Evolutionary conservation across 2,113 vertebrate species (phyloP).

Genomic region (Microtus pennsylvanicus): DNA sequence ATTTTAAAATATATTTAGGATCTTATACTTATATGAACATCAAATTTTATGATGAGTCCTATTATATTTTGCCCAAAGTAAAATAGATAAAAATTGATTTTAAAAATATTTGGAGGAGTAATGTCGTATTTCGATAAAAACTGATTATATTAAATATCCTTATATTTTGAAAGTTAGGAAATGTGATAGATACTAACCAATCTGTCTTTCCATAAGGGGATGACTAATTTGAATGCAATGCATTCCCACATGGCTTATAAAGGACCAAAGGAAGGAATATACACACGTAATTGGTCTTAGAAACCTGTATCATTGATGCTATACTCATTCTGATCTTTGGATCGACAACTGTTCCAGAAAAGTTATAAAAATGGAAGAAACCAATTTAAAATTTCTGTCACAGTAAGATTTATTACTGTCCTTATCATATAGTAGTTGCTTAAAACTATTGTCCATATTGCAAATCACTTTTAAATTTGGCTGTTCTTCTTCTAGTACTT

Average conservation of each 20-base stretch:
- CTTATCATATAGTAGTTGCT: neutral
- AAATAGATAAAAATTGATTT: neutral
- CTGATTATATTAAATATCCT: neutral
- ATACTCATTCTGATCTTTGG: constrained; percentile 11
- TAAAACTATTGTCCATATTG: neutral
- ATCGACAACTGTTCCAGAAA: neutral
- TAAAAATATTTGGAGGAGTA: neutral
- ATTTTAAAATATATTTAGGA: neutral
- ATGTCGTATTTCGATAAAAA: neutral
- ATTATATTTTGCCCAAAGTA: neutral
- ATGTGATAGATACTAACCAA: neutral
- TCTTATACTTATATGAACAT: neutral
- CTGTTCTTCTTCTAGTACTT: neutral
- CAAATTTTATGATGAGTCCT: neutral
- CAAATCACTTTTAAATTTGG: neutral
- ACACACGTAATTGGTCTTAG: neutral
- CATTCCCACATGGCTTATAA: constrained; percentile 8
- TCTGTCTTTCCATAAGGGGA: neutral
- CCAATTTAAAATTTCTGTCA: constrained; percentile 28
- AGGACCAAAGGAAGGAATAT: neutral
- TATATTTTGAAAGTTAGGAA: constrained; percentile 2
- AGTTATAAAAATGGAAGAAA: constrained; percentile 18
- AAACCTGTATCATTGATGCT: neutral
- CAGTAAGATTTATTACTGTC: neutral
- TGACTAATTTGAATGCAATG: neutral